A percentile compares a stretch with the other conserved stretches of the same genome.
Conservation (phyloP, 2,113 vertebrate genomes). For the Strigops habroptila region DNA sequence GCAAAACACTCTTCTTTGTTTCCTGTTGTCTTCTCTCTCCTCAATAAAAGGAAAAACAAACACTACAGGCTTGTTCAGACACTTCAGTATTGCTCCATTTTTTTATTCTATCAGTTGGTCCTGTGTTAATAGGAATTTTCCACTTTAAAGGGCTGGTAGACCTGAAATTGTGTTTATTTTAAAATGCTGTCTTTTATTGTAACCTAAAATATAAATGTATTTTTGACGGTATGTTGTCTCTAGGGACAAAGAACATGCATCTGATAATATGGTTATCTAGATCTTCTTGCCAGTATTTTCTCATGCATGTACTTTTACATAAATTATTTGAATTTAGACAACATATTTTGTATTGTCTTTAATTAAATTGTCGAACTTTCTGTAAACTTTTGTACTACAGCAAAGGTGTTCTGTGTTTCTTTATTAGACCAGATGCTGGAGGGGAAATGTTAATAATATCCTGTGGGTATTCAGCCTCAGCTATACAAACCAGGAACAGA, state of each 20-base stretch:
- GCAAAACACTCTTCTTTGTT: neutral
- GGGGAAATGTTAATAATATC: slow-evolving; percentile 40
- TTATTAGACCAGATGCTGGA: slow-evolving; percentile 60
- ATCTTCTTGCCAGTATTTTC: neutral
- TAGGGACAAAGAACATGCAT: neutral
- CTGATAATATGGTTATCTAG: neutral
- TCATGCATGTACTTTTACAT: slow-evolving; percentile 48
- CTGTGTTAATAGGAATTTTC: neutral
- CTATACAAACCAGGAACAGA: neutral
- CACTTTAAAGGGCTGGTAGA: neutral
- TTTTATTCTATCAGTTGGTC: neutral
- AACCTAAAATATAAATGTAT: slow-evolving; percentile 5
- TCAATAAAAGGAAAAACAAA: neutral
- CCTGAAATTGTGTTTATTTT: neutral
- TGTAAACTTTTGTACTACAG: slow-evolving; percentile 48
- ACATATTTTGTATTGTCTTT: slow-evolving; percentile 57
- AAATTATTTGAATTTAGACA: slow-evolving; percentile 43
- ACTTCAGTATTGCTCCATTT: neutral
- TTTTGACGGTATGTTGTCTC: slow-evolving; percentile 17
- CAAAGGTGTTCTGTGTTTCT: slow-evolving; percentile 61
- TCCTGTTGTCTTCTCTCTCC: neutral
- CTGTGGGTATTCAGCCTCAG: slow-evolving; percentile 47
- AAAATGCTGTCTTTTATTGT: slow-evolving; percentile 31
- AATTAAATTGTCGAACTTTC: slow-evolving; percentile 49
- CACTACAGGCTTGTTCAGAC: neutral